phyloP scores from a whole-genome alignment of 2,113 vertebrate species.

The Larimichthys crocea region DNA sequence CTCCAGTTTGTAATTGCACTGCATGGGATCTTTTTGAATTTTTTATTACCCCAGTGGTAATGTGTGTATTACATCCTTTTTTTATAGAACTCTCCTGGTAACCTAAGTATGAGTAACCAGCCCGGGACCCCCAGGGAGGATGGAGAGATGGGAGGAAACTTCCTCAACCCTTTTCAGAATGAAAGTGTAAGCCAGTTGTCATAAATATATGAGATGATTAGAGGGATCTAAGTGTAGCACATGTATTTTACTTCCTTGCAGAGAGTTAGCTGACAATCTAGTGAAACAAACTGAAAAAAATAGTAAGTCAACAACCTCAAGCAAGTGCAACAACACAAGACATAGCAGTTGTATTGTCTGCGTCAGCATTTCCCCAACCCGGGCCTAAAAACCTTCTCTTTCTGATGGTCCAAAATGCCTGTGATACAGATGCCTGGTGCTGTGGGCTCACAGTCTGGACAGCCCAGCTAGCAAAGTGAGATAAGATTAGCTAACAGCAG shows the following conservation, averaged over 20 bases:
- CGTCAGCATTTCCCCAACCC: no score
- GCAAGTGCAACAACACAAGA: no score
- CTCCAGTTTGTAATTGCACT: neutral
- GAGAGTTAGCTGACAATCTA: neutral
- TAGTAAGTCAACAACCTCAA: no score
- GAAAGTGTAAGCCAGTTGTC: conserved; percentile 84
- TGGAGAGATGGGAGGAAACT: conserved; percentile 97
- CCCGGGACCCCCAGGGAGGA: conserved; percentile 98
- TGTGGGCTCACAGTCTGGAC: no score
- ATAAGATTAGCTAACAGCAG: no score
- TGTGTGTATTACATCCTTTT: conserved; percentile 7
- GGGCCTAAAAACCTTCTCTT: no score
- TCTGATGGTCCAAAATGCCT: no score
- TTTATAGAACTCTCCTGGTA: conserved; percentile 95
- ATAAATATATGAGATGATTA: neutral
- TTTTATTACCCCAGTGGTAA: neutral
- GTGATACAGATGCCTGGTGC: no score
- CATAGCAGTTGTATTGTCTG: no score
- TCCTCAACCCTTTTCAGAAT: conserved; percentile 98
- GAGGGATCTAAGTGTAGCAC: neutral
- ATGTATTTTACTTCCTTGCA: neutral
- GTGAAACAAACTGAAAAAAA: no score
- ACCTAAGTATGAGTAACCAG: conserved; percentile 98
- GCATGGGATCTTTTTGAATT: no score
- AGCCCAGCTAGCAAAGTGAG: no score